Conservation (phyloP, 2,113 vertebrate genomes). For the Actinemys pallida region DNA sequence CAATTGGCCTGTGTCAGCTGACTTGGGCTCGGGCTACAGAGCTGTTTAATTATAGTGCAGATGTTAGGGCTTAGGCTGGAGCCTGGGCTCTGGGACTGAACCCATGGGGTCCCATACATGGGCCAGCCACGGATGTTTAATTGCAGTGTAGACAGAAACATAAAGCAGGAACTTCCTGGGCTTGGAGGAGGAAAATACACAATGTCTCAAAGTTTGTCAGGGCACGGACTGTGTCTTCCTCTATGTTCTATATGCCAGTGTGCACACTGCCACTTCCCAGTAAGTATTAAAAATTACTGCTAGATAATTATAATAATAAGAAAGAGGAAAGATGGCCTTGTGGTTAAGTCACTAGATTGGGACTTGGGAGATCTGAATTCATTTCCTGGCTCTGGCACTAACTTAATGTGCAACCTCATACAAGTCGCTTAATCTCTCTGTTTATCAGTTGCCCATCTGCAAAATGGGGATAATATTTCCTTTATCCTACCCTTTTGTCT, state of each 20-base stretch:
- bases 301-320: not conserved
- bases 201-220: not conserved
- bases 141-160: not conserved
- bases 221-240: not conserved
- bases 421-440: not conserved
- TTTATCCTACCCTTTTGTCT: not conserved
- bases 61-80: not conserved
- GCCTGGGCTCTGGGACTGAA: not conserved
- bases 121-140: not conserved
- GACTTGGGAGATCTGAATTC: accelerated
- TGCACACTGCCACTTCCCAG: not conserved
- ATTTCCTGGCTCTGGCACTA: not conserved
- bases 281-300: not conserved
- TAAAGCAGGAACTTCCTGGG: not conserved
- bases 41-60: no score
- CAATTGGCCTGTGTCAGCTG: no score
- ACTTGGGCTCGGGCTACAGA: no score
- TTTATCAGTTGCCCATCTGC: no score
- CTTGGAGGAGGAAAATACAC: not conserved
- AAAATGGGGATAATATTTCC: not conserved
- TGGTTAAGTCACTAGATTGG: not conserved
- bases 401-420: not conserved
- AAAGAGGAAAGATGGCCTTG: not conserved
- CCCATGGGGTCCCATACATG: not conserved
- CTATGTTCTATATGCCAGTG: not conserved